A percentile compares a stretch with the other conserved stretches of the same genome.
Conservation (phyloP, 2,113 vertebrate species). For the Recurvirostra avosetta region DNA sequence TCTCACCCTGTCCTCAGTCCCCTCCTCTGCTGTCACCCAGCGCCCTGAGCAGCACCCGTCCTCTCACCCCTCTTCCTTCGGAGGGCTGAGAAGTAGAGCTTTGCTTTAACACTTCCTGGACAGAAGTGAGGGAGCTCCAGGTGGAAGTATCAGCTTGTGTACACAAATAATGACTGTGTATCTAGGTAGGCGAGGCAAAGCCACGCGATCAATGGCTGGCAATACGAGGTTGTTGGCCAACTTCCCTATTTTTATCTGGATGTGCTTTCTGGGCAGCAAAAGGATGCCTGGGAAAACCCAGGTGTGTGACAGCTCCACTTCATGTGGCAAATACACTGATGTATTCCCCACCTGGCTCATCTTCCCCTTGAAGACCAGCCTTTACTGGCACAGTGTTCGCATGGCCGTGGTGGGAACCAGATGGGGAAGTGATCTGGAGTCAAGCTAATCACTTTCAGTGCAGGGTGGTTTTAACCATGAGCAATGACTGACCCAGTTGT, state of each 20-base stretch:
- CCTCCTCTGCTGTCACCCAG: neutral
- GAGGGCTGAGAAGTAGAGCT: neutral
- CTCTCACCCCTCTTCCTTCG: neutral
- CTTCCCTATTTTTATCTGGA: neutral
- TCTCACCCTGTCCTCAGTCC: neutral
- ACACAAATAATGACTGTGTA: neutral
- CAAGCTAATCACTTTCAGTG: neutral
- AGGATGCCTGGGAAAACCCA: neutral
- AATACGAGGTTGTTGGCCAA: neutral
- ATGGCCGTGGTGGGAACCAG: neutral
- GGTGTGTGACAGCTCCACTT: neutral
- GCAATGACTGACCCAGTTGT: neutral
- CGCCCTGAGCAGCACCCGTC: neutral
- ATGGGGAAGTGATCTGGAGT: neutral
- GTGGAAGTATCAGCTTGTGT: neutral
- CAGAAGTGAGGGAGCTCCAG: neutral
- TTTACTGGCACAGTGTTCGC: rapidly evolving
- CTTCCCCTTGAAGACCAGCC: neutral
- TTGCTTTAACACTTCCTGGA: neutral
- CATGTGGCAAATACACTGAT: neutral
- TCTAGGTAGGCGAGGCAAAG: constrained; percentile 18
- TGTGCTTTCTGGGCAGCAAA: neutral
- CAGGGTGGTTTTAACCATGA: neutral
- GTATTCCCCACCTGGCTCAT: neutral
- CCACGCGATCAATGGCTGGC: neutral